Conservation (phyloP, 2,888 invertebrate genomes). For the Eupithecia exiguata region DNA sequence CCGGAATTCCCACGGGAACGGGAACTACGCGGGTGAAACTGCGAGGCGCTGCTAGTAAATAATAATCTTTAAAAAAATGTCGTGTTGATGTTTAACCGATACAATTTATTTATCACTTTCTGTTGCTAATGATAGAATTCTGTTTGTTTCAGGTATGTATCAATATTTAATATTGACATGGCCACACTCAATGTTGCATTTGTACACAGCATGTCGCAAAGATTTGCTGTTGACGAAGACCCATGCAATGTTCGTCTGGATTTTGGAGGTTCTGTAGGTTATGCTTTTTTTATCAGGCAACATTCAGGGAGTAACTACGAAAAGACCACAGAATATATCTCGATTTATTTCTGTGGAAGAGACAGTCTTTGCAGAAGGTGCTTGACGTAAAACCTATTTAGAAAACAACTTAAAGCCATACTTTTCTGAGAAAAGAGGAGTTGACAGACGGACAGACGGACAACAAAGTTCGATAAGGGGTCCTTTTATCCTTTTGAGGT, state of each 20-base stretch:
- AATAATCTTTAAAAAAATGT: not conserved
- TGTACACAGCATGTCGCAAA: not conserved
- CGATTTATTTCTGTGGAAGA: no score
- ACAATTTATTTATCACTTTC: not conserved
- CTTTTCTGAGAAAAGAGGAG: no score
- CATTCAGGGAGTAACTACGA: not conserved
- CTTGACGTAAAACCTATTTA: no score
- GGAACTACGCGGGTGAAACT: no score
- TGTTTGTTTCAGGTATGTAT: slow-evolving; percentile 42
- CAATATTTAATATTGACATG: slow-evolving; percentile 22
- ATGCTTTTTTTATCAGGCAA: not conserved
- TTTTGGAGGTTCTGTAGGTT: not conserved
- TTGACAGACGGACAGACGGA: no score
- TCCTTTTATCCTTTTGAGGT: no score
- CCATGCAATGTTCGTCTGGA: not conserved
- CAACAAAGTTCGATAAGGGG: no score
- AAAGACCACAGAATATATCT: no score
- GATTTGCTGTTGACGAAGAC: not conserved
- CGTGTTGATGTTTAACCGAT: not conserved
- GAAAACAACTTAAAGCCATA: no score
- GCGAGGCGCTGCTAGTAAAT: no score
- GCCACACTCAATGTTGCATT: not conserved
- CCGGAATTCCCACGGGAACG: no score
- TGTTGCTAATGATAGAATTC: slow-evolving; percentile 21
- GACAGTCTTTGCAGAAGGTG: no score